Base-by-base conservation (phyloP, 2,797 vertebrate genomes). In the Haliaeetus albicilla region DNA sequence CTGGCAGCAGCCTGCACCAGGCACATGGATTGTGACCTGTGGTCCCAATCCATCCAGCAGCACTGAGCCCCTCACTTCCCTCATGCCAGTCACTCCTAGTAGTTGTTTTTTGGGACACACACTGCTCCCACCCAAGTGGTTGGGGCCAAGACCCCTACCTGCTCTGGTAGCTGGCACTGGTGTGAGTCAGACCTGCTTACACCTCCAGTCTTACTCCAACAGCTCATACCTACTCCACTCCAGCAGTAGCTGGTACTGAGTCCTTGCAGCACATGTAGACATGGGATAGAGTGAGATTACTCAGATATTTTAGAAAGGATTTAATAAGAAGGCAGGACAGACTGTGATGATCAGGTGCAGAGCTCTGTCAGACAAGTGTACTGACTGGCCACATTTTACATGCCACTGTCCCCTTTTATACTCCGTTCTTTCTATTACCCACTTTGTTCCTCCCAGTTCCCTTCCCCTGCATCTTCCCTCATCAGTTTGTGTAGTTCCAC, bases 41-140 rank as follows among this genome's bases (percentile, higher is more conserved):
- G 1, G 22, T 41, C 18, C 44, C 7, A 7, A 31, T 71, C 27
- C 46, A 73, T 11, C 7, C 9, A 8, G 27, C 11, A 37, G 12
- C 57, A 37, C 39, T 13, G 19, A 70, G 5, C 13, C 4, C 27
- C 31, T 59, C n/a, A 53, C 28, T 69, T 79, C 8, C 11, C 20
- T 64, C 13, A 12, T 18, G 8, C 13, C 12, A 41, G 3, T 64
- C 18, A 19, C 8, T 73, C 49, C n/a, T 46, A 43, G n/a, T 8
- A 54, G 25, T 11, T 60, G 23, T 4, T 35, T 76, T 57, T 33
- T 77, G 23, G 23, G 46, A 30, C 2, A 27, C 10, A 28, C 18
- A 18, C 3, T 1, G 1, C 11, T 76, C 44, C 28, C 4, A 5
- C 8, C 28, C 7, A 8, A n/a, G 11, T 43, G 17, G 4, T 18